Conservation (phyloP, 2,797 vertebrate species). For the Coccyzus lansbergi region DNA sequence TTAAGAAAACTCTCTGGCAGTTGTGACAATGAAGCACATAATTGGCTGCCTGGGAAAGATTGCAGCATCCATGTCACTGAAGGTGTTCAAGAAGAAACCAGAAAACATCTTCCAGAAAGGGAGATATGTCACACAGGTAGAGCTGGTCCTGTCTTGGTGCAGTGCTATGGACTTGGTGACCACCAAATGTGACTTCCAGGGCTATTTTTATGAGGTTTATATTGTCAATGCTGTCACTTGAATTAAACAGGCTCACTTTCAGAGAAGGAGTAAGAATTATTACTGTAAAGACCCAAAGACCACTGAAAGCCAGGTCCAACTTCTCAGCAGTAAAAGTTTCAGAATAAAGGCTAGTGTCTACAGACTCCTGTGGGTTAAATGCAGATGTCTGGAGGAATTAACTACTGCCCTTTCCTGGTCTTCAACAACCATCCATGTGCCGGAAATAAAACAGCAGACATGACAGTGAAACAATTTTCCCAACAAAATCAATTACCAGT, state of each 20-base stretch:
- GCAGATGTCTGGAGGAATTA: slow-evolving; percentile 20
- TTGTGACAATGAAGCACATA: fast-evolving
- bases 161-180: neutral
- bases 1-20: neutral
- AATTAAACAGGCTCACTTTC: neutral
- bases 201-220: neutral
- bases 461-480: slow-evolving; percentile 65
- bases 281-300: neutral
- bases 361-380: slow-evolving; percentile 5
- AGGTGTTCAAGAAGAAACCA: neutral
- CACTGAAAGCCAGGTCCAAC: neutral
- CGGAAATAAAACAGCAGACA: slow-evolving; percentile 49
- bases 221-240: neutral
- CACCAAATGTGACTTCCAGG: neutral
- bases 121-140: neutral
- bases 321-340: neutral
- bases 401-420: slow-evolving; percentile 36
- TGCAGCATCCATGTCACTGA: neutral
- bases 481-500: slow-evolving; percentile 68
- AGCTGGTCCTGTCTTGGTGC: neutral
- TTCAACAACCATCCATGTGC: slow-evolving; percentile 18
- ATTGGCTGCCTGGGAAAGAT: neutral
- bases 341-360: neutral
- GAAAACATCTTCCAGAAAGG: neutral
- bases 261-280: neutral